Evolutionary conservation across 1,140 invertebrate genomes (phyloP).

Genomic region (Bombus turneri): DNA sequence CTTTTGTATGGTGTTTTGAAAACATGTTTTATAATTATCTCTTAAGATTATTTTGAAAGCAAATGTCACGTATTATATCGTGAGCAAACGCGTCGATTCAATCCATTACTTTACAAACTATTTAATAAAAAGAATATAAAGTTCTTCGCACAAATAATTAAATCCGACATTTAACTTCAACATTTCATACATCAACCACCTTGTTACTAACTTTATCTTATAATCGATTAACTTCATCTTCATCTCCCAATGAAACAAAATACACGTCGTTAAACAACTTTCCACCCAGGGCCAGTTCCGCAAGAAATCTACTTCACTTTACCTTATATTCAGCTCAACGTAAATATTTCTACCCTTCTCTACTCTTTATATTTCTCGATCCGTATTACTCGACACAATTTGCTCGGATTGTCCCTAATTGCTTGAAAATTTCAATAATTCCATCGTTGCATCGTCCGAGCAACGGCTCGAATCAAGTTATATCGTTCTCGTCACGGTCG

Average conservation of each 20-base stretch:
- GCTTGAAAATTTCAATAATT: constrained; percentile 48
- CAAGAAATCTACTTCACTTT: background rate
- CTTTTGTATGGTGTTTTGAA: background rate
- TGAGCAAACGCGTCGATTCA: too few relatives aligned
- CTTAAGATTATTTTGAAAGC: too few relatives aligned
- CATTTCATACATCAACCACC: too few relatives aligned
- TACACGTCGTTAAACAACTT: background rate
- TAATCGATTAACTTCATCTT: background rate
- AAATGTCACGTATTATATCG: too few relatives aligned
- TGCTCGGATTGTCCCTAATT: constrained; percentile 45
- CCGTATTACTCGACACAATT: background rate
- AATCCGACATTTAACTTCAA: too few relatives aligned
- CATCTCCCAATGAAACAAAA: background rate
- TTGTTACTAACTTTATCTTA: background rate
- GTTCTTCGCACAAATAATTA: too few relatives aligned
- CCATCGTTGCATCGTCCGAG: background rate
- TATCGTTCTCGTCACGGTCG: constrained; percentile 39
- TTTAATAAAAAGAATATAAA: too few relatives aligned
- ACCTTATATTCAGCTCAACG: background rate
- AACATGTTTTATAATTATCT: background rate
- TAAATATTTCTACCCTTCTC: background rate
- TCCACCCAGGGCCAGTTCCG: background rate
- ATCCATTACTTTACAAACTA: too few relatives aligned
- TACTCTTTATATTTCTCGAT: too few relatives aligned
- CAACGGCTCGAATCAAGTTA: constrained; percentile 25